These are phyloP conservation scores for Notodonta ziczac DNA, from an alignment of 2,888 invertebrate species.

Conservation along the genomic window DNA sequence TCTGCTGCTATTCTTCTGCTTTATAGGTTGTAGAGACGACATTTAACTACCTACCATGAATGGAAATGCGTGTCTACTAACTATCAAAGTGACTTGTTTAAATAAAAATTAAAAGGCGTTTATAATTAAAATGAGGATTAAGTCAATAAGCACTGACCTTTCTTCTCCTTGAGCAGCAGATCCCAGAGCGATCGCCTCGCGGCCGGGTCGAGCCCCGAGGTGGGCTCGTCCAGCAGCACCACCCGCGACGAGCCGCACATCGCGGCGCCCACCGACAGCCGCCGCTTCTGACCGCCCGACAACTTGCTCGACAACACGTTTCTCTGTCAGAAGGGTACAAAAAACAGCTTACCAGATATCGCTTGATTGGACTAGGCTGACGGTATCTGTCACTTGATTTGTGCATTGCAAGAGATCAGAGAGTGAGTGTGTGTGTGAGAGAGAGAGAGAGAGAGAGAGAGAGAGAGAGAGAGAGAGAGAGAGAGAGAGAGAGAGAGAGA, in stretches of 20 bases:
- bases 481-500: too few relatives aligned
- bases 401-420: too few relatives aligned
- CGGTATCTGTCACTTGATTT: too few relatives aligned
- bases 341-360: too few relatives aligned
- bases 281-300: conserved; percentile 97
- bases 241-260: conserved; percentile 92
- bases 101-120: too few relatives aligned
- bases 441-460: too few relatives aligned
- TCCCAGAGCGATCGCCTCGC: conserved; percentile 95
- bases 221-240: conserved; percentile 92
- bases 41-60: neutral
- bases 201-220: conserved; percentile 96
- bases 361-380: too few relatives aligned
- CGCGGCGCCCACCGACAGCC: conserved; percentile 94
- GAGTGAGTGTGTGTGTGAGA: too few relatives aligned
- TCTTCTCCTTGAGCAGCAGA: conserved; percentile 89
- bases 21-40: neutral
- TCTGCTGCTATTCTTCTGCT: too few relatives aligned
- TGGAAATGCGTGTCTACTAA: neutral
- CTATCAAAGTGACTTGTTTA: too few relatives aligned
- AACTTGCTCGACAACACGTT: conserved; percentile 86
- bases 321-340: conserved; percentile 52
- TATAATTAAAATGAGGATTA: too few relatives aligned
- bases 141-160: conserved; percentile 62
- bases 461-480: too few relatives aligned